Evolutionary conservation across 1,140 invertebrate genomes (phyloP).

Genomic region (Cyphomyrmex costatus): DNA sequence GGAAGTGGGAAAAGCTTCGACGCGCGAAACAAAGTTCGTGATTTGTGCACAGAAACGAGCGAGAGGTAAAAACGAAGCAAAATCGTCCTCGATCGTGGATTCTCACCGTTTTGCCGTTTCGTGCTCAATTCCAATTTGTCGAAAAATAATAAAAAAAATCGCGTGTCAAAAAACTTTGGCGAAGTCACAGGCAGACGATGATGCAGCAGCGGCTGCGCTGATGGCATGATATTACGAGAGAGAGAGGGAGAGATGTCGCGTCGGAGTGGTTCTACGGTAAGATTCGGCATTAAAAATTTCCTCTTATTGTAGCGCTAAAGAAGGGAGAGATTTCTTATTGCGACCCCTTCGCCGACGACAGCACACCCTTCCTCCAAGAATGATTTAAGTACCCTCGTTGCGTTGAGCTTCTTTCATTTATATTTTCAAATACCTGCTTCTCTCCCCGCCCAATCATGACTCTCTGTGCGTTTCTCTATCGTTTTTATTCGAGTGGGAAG

Average conservation of each 20-base stretch:
- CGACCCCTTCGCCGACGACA: background rate
- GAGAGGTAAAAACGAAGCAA: conserved; percentile 3
- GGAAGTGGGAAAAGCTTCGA: background rate
- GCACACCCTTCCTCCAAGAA: background rate
- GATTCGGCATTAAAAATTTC: conserved; percentile 37
- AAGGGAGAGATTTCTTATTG: conserved; percentile 34
- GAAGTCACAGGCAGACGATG: background rate
- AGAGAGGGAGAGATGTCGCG: too few relatives aligned
- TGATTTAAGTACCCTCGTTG: conserved; percentile 49
- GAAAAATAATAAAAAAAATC: conserved; percentile 3
- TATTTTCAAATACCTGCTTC: conserved; percentile 52
- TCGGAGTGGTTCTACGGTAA: background rate
- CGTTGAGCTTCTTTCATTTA: conserved; percentile 49
- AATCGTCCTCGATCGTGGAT: background rate
- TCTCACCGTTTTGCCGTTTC: conserved; percentile 7
- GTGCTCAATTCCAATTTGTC: conserved; percentile 17
- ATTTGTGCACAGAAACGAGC: background rate
- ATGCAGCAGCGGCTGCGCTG: too few relatives aligned
- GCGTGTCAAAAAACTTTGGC: background rate
- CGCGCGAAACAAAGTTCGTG: conserved; percentile 33
- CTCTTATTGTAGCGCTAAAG: background rate
- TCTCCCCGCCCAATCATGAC: background rate
- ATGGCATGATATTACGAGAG: background rate
- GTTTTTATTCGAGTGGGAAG: background rate
- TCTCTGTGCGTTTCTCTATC: background rate